These are phyloP conservation scores for Drosophila pachea DNA, from an alignment of 1,140 invertebrate species.

Conservation along the genomic window DNA sequence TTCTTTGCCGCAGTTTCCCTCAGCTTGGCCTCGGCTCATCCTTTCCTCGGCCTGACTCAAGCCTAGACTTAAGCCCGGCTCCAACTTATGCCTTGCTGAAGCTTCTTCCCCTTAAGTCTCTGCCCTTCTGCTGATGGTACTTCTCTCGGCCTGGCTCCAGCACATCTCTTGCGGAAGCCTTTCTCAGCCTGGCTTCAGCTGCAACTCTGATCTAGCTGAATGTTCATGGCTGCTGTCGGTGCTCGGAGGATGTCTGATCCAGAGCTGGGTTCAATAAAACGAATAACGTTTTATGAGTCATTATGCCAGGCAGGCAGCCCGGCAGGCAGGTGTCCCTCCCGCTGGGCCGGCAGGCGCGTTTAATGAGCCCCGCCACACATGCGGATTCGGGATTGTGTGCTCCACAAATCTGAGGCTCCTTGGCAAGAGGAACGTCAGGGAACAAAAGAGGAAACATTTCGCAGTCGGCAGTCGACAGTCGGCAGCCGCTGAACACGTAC, in stretches of 20 bases:
- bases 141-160: no score
- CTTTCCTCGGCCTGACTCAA: no score
- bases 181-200: no score
- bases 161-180: no score
- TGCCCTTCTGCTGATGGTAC: no score
- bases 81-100: no score
- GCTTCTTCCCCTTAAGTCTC: no score
- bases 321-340: conserved; percentile 5
- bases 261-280: conserved; percentile 20
- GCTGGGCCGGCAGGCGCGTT: conserved; percentile 33
- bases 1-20: no score
- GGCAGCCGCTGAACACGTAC: conserved; percentile 1
- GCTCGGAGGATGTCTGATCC: neutral
- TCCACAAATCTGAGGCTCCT: conserved; percentile 22
- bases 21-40: no score
- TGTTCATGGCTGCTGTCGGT: no score
- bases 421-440: conserved; percentile 10
- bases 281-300: conserved; percentile 62
- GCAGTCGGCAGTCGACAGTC: neutral
- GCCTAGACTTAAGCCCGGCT: no score
- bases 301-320: conserved; percentile 35
- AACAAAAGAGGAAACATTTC: neutral
- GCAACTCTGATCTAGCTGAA: no score
- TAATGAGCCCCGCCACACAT: conserved; percentile 68
- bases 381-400: conserved; percentile 20